A percentile compares a stretch with the other conserved stretches of the same genome.
Evolutionary conservation across 2,888 invertebrate species (phyloP).

Genomic region (Meghimatium bilineatum): DNA sequence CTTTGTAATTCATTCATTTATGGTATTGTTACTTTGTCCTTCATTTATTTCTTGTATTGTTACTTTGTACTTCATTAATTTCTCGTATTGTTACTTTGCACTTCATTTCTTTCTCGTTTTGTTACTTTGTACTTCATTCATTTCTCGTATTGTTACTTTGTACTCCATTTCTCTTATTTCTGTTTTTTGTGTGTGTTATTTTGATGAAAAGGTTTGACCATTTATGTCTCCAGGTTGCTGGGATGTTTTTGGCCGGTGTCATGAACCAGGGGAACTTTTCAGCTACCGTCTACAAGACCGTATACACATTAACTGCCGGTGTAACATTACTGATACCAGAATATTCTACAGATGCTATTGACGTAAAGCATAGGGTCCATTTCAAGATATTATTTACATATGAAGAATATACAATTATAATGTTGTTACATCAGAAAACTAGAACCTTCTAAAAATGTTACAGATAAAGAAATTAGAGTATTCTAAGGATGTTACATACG

Average conservation of each 20-base stretch:
- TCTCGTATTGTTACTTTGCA: background rate
- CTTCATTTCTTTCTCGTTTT: too few relatives aligned
- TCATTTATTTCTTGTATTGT: background rate
- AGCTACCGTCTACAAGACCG: slow-evolving; percentile 21
- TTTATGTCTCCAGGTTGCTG: slow-evolving; percentile 16
- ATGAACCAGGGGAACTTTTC: slow-evolving; percentile 12
- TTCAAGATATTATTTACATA: too few relatives aligned
- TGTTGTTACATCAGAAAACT: too few relatives aligned
- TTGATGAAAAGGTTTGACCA: background rate
- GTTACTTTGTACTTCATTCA: background rate
- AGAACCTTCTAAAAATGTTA: too few relatives aligned
- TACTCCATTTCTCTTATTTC: background rate
- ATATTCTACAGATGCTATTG: background rate
- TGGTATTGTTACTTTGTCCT: too few relatives aligned
- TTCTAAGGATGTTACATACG: too few relatives aligned
- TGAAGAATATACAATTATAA: too few relatives aligned
- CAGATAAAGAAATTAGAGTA: too few relatives aligned
- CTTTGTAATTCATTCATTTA: too few relatives aligned
- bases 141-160: too few relatives aligned
- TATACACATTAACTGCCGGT: slow-evolving; percentile 23
- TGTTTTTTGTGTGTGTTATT: background rate
- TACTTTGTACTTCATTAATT: background rate
- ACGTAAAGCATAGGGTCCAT: too few relatives aligned
- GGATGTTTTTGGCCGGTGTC: slow-evolving; percentile 20
- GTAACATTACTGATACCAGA: slow-evolving; percentile 29